Conservation (phyloP, 2,888 invertebrate genomes). For the Ornithoptera priamus region DNA sequence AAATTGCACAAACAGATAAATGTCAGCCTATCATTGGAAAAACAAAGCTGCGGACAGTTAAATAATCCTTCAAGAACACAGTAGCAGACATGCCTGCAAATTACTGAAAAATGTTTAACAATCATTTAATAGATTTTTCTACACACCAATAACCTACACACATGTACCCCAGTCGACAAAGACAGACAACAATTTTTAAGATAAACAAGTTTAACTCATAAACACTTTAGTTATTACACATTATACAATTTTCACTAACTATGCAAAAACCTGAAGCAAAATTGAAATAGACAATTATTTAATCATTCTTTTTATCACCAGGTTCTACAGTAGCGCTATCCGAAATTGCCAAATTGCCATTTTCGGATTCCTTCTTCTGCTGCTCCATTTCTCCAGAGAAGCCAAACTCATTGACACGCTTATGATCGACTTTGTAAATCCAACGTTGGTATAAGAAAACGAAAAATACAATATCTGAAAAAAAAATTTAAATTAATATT, state of each 20-base stretch:
- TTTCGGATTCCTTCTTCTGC: constrained; percentile 64
- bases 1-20: neutral
- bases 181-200: constrained; percentile 10
- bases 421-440: constrained; percentile 98
- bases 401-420: constrained; percentile 98
- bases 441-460: constrained; percentile 99
- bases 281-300: constrained; percentile 36
- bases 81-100: neutral
- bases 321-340: constrained; percentile 51
- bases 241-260: constrained; percentile 34
- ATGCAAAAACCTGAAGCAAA: constrained; percentile 18
- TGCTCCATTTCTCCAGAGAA: constrained; percentile 95
- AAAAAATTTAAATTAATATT: constrained; percentile 32
- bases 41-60: too few relatives aligned
- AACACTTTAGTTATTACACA: constrained; percentile 18
- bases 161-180: neutral
- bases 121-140: neutral
- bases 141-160: neutral
- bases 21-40: neutral
- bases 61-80: too few relatives aligned
- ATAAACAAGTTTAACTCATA: constrained; percentile 24
- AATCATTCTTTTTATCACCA: constrained; percentile 73
- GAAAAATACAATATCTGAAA: constrained; percentile 97
- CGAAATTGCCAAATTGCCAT: constrained; percentile 59
- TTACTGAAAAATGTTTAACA: neutral